Percentiles rank a stretch among this genome's conserved stretches.
Conservation (phyloP, 2,113 vertebrate species). For the Chaetodon auriga region DNA sequence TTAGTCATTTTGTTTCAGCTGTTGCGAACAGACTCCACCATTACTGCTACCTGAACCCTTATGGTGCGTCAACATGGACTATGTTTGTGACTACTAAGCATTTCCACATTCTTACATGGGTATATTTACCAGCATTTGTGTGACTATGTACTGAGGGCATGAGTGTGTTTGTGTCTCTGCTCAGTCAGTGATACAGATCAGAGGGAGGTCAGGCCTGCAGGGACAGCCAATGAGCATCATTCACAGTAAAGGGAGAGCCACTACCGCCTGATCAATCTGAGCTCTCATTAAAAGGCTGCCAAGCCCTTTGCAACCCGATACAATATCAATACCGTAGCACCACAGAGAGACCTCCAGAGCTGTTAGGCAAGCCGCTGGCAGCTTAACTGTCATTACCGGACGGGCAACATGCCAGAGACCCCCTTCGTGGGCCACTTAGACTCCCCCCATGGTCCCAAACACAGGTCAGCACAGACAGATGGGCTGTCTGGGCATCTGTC, state of each 20-base stretch:
- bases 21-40: background rate
- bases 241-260: constrained; percentile 75
- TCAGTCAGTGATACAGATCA: constrained; percentile 69
- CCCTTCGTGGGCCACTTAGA: constrained; percentile 72
- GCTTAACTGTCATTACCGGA: constrained; percentile 76
- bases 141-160: constrained; percentile 38
- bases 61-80: background rate
- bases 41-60: background rate
- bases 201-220: constrained; percentile 66
- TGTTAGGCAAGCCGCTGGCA: constrained; percentile 74
- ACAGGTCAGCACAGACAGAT: constrained; percentile 81
- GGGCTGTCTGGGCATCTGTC: constrained; percentile 73
- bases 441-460: constrained; percentile 70
- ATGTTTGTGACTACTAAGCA: background rate
- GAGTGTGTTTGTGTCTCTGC: constrained; percentile 62
- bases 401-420: constrained; percentile 71
- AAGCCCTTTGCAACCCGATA: constrained; percentile 79
- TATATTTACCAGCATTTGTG: background rate
- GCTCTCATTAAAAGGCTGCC: constrained; percentile 85
- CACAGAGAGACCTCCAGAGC: constrained; percentile 73
- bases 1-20: background rate
- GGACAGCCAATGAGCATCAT: constrained; percentile 80
- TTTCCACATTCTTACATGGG: background rate
- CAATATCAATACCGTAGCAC: constrained; percentile 82
- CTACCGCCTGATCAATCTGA: constrained; percentile 84